Evolutionary conservation across 2,113 vertebrate genomes (phyloP).

Genomic region (Sphyrna mokarran): DNA sequence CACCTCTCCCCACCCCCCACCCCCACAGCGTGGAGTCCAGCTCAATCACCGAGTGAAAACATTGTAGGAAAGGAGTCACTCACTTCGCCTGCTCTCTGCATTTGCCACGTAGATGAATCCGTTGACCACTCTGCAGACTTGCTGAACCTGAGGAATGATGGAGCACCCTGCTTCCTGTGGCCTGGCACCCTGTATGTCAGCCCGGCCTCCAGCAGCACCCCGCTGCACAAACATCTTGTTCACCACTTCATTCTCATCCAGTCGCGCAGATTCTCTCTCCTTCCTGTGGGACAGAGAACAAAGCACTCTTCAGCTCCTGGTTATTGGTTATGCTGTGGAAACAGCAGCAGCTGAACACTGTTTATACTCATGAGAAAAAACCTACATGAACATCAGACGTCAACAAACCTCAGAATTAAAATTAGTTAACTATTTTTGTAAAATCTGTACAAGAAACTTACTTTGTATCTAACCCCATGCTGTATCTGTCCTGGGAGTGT

Average conservation of each 20-base stretch:
- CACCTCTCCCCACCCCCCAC: too few species aligned
- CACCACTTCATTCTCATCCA: slow-evolving; percentile 58
- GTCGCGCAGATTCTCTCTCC: slow-evolving; percentile 75
- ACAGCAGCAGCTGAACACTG: too few species aligned
- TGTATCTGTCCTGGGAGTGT: too few species aligned
- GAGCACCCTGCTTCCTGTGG: slow-evolving; percentile 49
- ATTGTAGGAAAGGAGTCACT: slow-evolving; percentile 38
- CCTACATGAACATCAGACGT: too few species aligned
- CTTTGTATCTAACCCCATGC: too few species aligned
- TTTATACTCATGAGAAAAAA: too few species aligned
- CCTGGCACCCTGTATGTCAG: slow-evolving; percentile 41
- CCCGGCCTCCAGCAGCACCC: background rate
- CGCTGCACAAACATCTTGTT: slow-evolving; percentile 71
- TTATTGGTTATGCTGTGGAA: too few species aligned
- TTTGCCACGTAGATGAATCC: slow-evolving; percentile 93
- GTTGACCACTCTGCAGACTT: slow-evolving; percentile 75
- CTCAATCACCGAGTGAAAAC: background rate
- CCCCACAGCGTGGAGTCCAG: background rate
- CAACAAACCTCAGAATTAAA: too few species aligned
- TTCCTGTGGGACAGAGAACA: slow-evolving; percentile 55
- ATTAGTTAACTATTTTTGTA: too few species aligned
- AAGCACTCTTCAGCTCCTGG: too few species aligned
- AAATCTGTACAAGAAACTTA: too few species aligned
- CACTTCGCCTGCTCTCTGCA: slow-evolving; percentile 72
- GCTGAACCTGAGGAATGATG: slow-evolving; percentile 74